These are phyloP conservation scores for Sarcophaga caerulescens DNA, from an alignment of 2,888 invertebrate species.

Conservation along the genomic window DNA sequence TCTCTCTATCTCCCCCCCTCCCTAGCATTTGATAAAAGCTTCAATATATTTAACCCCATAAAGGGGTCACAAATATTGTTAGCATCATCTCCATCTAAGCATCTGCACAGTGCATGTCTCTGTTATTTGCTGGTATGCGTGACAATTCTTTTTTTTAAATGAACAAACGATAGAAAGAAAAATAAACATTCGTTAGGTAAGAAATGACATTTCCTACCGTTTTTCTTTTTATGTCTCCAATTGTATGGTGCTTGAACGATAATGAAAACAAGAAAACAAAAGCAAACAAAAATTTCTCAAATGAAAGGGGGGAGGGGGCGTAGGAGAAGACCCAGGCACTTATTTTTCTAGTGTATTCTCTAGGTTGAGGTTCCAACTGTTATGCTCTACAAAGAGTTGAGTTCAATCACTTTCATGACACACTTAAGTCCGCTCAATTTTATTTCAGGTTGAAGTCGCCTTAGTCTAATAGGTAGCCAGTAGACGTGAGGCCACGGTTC, in stretches of 20 bases:
- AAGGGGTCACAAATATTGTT: constrained; percentile 33
- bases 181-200: constrained; percentile 50
- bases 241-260: constrained; percentile 24
- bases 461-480: no score
- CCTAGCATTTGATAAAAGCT: constrained; percentile 6
- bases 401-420: no score
- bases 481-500: no score
- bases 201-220: neutral
- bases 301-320: no score
- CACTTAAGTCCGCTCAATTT: no score
- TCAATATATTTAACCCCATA: constrained; percentile 29
- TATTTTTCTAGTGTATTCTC: no score
- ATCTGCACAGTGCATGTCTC: neutral
- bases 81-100: neutral
- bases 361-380: no score
- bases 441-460: no score
- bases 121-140: constrained; percentile 43
- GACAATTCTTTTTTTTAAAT: constrained; percentile 32
- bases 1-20: neutral
- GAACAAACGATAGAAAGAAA: constrained; percentile 12
- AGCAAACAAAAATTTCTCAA: neutral
- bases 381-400: no score
- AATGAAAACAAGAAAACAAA: neutral
- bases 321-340: no score
- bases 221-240: constrained; percentile 18